Base-by-base conservation (phyloP, 2,888 invertebrate genomes). In the Stenodera caucasica region DNA sequence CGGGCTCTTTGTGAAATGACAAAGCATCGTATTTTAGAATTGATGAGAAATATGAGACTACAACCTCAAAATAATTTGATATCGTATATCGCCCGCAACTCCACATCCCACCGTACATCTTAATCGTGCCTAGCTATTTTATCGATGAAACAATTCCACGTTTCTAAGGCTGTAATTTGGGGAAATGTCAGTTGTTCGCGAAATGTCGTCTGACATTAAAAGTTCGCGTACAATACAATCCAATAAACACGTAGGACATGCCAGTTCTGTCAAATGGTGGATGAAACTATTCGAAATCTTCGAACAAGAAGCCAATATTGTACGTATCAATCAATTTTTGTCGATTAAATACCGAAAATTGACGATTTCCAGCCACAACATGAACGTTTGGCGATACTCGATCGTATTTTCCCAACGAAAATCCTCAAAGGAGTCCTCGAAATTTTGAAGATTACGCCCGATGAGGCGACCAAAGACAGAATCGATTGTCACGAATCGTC, bases 201-300 rank as follows among this genome's bases (percentile, higher is more conserved):
- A 30, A 14, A 55, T 40, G 49, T 21, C 29, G 15, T 15, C 14
- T 12, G 14, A 15, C 14, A 4, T 18, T 14, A 59, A 61, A 49
- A 72, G 72, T 64, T 53, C 64, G 2, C 65, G 69, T 49, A 55
- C 57, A 23, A 62, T 74, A 40, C 58, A 49, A 32, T 23, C 54
- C 40, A 69, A 72, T 49, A 63, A 62, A 2, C 69, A 67, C 53
- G 68, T 68, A 53, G 67, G 71, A 11, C 70, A 71, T 53, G 64
- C 68, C 14, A 62, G 71, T 58, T n/a, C n/a, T n/a, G n/a, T n/a
- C n/a, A n/a, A n/a, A n/a, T 79, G 77, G 77, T 80, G 79, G 79
- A 50, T 68, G 29, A 64, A 68, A 49, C 49, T 76, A 18, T 78
- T 79, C 55, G 53, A 69, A 49, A 60, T 64, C 8, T 63, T 80